These are phyloP conservation scores for Pteromalus puparum DNA, from an alignment of 1,140 invertebrate species.

Conservation along the genomic window DNA sequence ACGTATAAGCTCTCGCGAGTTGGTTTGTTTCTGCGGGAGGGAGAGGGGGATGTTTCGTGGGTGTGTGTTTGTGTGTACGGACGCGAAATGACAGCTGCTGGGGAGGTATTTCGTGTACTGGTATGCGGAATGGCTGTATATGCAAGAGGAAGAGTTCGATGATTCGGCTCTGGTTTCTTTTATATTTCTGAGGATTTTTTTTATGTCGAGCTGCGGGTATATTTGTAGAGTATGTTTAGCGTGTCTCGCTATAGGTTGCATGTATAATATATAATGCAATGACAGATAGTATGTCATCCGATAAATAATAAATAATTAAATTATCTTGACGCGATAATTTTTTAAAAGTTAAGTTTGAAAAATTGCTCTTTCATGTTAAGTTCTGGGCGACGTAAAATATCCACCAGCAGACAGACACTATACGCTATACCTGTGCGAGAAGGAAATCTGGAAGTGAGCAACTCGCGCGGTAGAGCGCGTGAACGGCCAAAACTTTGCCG, in stretches of 20 bases:
- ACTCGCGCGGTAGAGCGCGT: neutral
- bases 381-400: neutral
- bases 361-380: neutral
- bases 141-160: no score
- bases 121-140: no score
- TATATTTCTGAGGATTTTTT: no score
- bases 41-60: neutral
- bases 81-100: neutral
- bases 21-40: neutral
- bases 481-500: constrained; percentile 51
- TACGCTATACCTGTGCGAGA: neutral
- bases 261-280: no score
- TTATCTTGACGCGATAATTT: no score
- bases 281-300: no score
- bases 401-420: neutral
- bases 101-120: constrained; percentile 3
- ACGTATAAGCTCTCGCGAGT: constrained; percentile 20
- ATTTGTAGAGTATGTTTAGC: neutral
- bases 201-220: neutral
- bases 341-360: neutral
- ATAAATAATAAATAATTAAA: no score
- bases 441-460: constrained; percentile 9
- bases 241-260: no score
- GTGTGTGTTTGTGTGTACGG: neutral
- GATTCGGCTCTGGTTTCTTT: no score